Conservation (phyloP, 2,797 vertebrate genomes). For the Sphenopsis melanotis region DNA sequence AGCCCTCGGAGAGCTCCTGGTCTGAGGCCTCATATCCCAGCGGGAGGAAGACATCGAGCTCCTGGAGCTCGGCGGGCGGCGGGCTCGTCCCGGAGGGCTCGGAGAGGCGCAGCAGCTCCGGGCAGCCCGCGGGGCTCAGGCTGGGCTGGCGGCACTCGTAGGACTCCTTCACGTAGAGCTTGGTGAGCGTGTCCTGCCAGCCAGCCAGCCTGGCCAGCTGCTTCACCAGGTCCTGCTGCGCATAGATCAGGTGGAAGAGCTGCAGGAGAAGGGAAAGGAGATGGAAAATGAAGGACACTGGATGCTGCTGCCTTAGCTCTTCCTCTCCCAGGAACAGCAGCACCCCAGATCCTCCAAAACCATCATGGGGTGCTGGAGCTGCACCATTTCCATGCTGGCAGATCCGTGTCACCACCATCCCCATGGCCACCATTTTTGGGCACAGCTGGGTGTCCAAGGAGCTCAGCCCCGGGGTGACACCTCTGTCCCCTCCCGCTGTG, state of each 20-base stretch:
- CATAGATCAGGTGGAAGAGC: constrained; percentile 94
- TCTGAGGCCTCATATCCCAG: constrained; percentile 57
- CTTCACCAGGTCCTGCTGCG: constrained; percentile 85
- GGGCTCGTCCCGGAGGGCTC: neutral
- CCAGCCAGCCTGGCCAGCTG: constrained; percentile 85
- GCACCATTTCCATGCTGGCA: neutral
- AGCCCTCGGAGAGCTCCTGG: constrained; percentile 79
- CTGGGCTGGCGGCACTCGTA: constrained; percentile 74
- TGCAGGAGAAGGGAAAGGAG: neutral
- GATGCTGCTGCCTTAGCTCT: neutral
- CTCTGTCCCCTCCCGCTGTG: accelerated
- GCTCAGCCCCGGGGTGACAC: neutral
- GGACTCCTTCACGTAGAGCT: constrained; percentile 92
- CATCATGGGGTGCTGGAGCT: accelerated
- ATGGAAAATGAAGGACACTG: accelerated
- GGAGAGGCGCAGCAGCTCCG: constrained; percentile 64
- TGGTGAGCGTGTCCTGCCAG: constrained; percentile 95
- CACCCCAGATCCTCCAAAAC: neutral
- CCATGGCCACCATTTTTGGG: accelerated
- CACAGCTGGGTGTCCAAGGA: neutral
- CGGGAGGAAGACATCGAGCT: constrained; percentile 71
- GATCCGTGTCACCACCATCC: accelerated
- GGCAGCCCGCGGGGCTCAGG: constrained; percentile 54
- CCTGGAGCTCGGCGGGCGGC: neutral
- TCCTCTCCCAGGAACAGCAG: neutral